These are phyloP conservation scores for Propsilocerus akamusi DNA, from an alignment of 1,140 invertebrate genomes.

Conservation along the genomic window DNA sequence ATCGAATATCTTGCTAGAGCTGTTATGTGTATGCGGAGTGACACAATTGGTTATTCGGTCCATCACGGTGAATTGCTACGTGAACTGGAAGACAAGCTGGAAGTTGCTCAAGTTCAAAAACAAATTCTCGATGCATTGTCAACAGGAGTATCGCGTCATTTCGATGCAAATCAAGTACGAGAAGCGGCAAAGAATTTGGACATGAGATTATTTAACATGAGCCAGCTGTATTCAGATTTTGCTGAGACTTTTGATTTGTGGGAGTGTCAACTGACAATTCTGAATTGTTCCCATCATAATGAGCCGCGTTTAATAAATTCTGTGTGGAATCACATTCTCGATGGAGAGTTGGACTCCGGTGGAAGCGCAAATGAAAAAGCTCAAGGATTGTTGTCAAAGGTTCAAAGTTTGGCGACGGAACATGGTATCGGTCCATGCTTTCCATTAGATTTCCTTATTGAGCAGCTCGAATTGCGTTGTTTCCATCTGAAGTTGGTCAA, in stretches of 20 bases:
- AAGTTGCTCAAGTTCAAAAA: constrained; percentile 22
- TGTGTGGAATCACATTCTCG: constrained; percentile 61
- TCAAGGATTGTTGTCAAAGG: constrained; percentile 46
- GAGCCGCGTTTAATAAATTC: constrained; percentile 55
- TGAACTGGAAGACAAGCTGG: constrained; percentile 75
- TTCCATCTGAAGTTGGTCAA: constrained; percentile 46
- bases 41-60: constrained; percentile 54
- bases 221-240: constrained; percentile 65
- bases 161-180: constrained; percentile 9
- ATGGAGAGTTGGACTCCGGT: constrained; percentile 29
- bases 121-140: constrained; percentile 14
- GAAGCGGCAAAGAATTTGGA: constrained; percentile 16
- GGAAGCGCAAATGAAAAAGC: constrained; percentile 40
- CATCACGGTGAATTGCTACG: constrained; percentile 70
- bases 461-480: constrained; percentile 51
- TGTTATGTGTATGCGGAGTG: constrained; percentile 86
- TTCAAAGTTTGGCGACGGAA: constrained; percentile 49
- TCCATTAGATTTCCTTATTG: constrained; percentile 54
- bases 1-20: constrained; percentile 83
- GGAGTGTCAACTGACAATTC: constrained; percentile 71
- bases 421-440: constrained; percentile 57
- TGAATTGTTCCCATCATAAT: constrained; percentile 67
- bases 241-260: constrained; percentile 61
- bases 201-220: constrained; percentile 20
- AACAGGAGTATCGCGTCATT: constrained; percentile 7